Evolutionary conservation across 2,113 vertebrate genomes (phyloP).

Genomic region (Pseudolaguvia tuberculata): DNA sequence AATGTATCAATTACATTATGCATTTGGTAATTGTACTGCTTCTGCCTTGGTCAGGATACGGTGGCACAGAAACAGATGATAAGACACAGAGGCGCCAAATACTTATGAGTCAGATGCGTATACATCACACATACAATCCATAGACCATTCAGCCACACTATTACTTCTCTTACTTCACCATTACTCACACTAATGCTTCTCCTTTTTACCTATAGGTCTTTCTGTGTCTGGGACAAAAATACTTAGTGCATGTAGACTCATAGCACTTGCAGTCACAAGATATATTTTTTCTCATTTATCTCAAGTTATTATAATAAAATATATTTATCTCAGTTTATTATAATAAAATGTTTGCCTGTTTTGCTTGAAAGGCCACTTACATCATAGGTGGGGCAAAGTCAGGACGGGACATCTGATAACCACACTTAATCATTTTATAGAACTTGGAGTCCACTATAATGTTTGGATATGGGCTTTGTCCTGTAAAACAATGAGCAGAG

Average conservation of each 20-base stretch:
- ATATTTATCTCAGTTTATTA: too few relatives aligned
- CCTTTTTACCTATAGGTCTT: background rate
- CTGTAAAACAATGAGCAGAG: slow-evolving; percentile 58
- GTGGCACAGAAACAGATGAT: slow-evolving; percentile 31
- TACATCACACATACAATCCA: slow-evolving; percentile 36
- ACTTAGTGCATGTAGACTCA: background rate
- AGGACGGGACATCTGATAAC: slow-evolving; percentile 91
- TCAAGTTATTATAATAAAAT: background rate
- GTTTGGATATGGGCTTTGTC: slow-evolving; percentile 89
- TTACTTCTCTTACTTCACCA: background rate
- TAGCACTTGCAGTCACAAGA: background rate
- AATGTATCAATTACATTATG: too few relatives aligned
- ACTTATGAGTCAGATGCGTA: slow-evolving; percentile 56
- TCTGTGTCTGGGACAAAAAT: background rate
- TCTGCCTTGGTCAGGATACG: too few relatives aligned
- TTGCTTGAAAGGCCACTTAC: slow-evolving; percentile 67
- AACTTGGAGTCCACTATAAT: slow-evolving; percentile 90
- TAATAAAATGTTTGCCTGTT: background rate
- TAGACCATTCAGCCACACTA: slow-evolving; percentile 25
- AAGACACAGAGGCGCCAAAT: slow-evolving; percentile 47
- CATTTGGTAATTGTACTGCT: too few relatives aligned
- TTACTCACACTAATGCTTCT: slow-evolving; percentile 2
- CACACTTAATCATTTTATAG: slow-evolving; percentile 92
- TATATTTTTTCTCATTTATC: background rate
- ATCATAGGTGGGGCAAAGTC: slow-evolving; percentile 82